phyloP scores from a whole-genome alignment of 2,113 vertebrate genomes.

The Greenwoodochromis staneri region DNA sequence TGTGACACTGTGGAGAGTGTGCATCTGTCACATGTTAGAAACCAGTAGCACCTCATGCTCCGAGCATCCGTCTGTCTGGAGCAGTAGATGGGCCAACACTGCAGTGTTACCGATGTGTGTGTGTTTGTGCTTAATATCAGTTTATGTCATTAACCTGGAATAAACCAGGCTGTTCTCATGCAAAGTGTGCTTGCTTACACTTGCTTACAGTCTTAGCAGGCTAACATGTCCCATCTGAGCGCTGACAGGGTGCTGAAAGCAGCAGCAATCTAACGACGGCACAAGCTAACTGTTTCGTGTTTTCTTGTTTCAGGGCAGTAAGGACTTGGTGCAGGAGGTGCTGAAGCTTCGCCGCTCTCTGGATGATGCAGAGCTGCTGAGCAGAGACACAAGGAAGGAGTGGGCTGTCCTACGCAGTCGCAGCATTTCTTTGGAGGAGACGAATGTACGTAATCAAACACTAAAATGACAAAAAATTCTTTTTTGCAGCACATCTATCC shows the following conservation, averaged over 20 bases:
- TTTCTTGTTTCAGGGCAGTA: slow-evolving; percentile 64
- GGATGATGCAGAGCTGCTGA: slow-evolving; percentile 78
- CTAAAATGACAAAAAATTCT: neutral
- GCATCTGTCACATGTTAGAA: neutral
- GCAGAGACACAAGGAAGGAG: slow-evolving; percentile 84
- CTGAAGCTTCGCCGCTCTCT: slow-evolving; percentile 78
- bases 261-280: neutral
- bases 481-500: neutral
- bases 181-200: neutral
- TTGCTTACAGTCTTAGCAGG: neutral
- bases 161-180: neutral
- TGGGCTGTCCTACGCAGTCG: slow-evolving; percentile 83
- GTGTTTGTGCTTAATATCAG: neutral
- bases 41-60: neutral
- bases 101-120: neutral
- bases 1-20: neutral
- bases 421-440: slow-evolving; percentile 80
- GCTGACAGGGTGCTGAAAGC: neutral
- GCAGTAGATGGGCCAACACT: neutral
- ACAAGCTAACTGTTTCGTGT: neutral
- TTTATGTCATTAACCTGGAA: neutral
- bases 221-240: neutral
- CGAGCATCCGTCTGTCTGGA: fast-evolving
- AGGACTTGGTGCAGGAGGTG: slow-evolving; percentile 76
- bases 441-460: slow-evolving; percentile 59